phyloP scores from a whole-genome alignment of 2,797 vertebrate species.

The Platalea minor region DNA sequence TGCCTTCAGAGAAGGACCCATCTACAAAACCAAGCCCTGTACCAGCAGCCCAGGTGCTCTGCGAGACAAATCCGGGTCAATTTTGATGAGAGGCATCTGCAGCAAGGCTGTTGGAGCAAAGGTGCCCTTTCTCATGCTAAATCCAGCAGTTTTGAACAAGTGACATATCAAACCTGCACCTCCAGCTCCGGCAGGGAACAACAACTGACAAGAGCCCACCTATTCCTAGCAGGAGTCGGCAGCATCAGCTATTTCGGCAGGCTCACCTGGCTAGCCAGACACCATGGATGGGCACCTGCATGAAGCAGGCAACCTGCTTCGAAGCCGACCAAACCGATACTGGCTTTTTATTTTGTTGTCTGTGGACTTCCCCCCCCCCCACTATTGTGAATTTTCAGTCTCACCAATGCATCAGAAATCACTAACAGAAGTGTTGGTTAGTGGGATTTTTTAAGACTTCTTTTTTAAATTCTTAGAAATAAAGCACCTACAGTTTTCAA shows the following conservation, averaged over 20 bases:
- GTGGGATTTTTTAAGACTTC: not conserved
- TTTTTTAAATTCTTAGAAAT: not conserved
- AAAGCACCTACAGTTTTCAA: not conserved
- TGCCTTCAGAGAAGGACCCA: not conserved
- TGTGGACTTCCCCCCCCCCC: fast-evolving
- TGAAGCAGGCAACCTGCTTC: fast-evolving
- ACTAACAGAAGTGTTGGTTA: too few relatives aligned
- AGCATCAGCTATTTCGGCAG: not conserved
- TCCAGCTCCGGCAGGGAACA: not conserved
- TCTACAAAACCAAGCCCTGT: not conserved
- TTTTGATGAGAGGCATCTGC: not conserved
- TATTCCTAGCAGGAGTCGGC: fast-evolving
- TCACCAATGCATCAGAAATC: not conserved
- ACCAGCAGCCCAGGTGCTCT: not conserved
- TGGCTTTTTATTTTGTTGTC: not conserved
- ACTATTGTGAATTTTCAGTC: not conserved
- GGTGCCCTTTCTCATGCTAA: not conserved
- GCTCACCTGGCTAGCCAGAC: not conserved
- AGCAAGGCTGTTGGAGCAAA: fast-evolving
- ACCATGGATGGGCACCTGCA: not conserved
- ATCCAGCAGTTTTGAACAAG: not conserved
- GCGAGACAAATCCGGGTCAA: not conserved
- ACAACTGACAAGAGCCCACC: not conserved
- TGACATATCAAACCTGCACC: fast-evolving
- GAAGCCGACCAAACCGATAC: fast-evolving